Percentiles rank a stretch among this genome's conserved stretches.
Evolutionary conservation across 1,140 invertebrate genomes (phyloP).

Genomic region (Bombus turneri): DNA sequence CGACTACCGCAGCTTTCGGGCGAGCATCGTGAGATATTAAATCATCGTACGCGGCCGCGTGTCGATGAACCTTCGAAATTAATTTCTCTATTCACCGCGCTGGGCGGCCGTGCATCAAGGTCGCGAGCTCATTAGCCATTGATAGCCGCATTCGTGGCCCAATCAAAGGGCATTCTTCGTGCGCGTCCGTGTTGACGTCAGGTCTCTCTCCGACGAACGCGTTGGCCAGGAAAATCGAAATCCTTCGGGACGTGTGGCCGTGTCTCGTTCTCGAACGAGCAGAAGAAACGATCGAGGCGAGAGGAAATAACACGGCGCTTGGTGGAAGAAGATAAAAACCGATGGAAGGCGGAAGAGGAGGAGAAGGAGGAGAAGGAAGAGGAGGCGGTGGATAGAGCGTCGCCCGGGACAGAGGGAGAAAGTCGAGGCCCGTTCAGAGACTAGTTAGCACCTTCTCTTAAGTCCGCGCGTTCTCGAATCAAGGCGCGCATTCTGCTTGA

Average conservation of each 20-base stretch:
- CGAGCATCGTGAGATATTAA: conserved; percentile 11
- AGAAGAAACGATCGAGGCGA: conserved; percentile 14
- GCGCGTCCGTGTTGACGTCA: conserved; percentile 65
- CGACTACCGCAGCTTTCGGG: too few relatives aligned
- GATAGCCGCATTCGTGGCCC: conserved; percentile 64
- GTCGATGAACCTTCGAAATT: conserved; percentile 45
- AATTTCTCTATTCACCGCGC: conserved; percentile 62
- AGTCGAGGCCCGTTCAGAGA: conserved; percentile 62
- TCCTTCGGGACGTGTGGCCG: conserved; percentile 57
- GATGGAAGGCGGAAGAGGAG: conserved; percentile 2
- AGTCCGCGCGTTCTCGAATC: conserved; percentile 72
- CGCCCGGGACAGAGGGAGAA: conserved; percentile 24
- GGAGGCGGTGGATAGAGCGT: conserved; percentile 5
- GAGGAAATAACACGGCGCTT: background rate
- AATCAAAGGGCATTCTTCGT: conserved; percentile 78
- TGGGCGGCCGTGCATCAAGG: conserved; percentile 54
- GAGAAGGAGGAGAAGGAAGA: background rate
- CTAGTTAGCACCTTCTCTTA: conserved; percentile 80
- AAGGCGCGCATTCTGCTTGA: conserved; percentile 72
- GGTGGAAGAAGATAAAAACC: background rate
- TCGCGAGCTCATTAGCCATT: conserved; percentile 72
- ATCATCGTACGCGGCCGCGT: background rate
- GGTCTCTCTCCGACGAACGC: background rate
- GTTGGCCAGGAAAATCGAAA: conserved; percentile 64
- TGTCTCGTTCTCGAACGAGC: background rate